A percentile compares a stretch with the other conserved stretches of the same genome.
Evolutionary conservation across 2,797 vertebrate genomes (phyloP).

Genomic region (Lithobates pipiens): DNA sequence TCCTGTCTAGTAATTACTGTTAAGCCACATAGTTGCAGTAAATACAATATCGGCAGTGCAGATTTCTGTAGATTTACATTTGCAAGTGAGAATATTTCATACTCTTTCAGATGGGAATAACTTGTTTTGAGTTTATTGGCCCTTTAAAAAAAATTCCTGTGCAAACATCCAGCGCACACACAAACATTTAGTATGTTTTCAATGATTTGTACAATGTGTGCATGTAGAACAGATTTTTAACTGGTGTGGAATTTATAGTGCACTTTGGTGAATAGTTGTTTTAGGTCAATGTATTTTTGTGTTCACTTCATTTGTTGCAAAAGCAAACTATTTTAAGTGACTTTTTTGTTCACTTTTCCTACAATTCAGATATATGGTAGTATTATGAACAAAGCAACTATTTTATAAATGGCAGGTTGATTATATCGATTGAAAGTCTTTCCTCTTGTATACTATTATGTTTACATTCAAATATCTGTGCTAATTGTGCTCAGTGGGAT

Average conservation of each 20-base stretch:
- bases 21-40: background rate
- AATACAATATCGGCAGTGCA: background rate
- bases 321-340: slow-evolving; percentile 20
- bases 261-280: slow-evolving; percentile 75
- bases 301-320: slow-evolving; percentile 66
- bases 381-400: slow-evolving; percentile 7
- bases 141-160: background rate
- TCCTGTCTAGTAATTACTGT: background rate
- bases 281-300: slow-evolving; percentile 65
- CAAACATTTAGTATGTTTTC: slow-evolving; percentile 50
- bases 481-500: slow-evolving; percentile 13
- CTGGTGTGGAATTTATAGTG: slow-evolving; percentile 73
- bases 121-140: background rate
- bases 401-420: slow-evolving; percentile 13
- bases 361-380: slow-evolving; percentile 28
- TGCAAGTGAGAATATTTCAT: background rate
- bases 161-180: background rate
- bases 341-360: slow-evolving; percentile 12
- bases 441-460: background rate
- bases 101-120: no score
- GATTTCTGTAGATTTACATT: no score
- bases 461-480: background rate
- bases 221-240: slow-evolving; percentile 77
- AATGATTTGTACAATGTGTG: slow-evolving; percentile 73
- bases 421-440: background rate